phyloP scores from a whole-genome alignment of 2,113 vertebrate species.

The Paracyprichromis sp. region DNA sequence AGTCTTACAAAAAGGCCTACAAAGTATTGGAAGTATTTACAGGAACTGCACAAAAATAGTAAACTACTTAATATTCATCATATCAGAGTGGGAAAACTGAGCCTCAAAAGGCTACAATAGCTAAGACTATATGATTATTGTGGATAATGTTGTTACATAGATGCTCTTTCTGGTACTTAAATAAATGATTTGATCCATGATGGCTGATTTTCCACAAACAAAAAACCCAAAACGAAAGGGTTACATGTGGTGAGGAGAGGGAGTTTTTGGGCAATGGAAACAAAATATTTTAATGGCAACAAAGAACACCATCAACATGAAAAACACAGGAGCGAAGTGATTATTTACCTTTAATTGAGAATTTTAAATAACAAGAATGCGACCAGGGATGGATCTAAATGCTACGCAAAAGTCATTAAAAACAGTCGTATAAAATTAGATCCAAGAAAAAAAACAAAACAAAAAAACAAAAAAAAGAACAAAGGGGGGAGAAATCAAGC shows the following conservation, averaged over 20 bases:
- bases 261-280: not conserved
- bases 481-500: not conserved
- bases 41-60: not conserved
- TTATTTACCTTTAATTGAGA: slow-evolving; percentile 16
- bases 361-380: not conserved
- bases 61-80: not conserved
- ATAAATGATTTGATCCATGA: not conserved
- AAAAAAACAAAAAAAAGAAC: not conserved
- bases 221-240: not conserved
- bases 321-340: not conserved
- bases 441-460: not conserved
- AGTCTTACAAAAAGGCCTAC: not conserved
- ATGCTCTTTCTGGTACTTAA: not conserved
- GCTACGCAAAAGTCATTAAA: slow-evolving; percentile 5
- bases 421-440: slow-evolving; percentile 35
- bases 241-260: not conserved
- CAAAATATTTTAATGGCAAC: not conserved
- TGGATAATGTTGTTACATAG: not conserved
- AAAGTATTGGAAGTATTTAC: not conserved
- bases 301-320: not conserved
- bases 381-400: slow-evolving; percentile 1
- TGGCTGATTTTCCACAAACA: not conserved
- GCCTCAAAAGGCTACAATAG: not conserved
- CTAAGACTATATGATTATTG: not conserved
- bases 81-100: not conserved